Evolutionary conservation across 2,113 vertebrate species (phyloP), one percentile per base, ranked within the genome.

Genomic region (Oryzias celebensis): DNA sequence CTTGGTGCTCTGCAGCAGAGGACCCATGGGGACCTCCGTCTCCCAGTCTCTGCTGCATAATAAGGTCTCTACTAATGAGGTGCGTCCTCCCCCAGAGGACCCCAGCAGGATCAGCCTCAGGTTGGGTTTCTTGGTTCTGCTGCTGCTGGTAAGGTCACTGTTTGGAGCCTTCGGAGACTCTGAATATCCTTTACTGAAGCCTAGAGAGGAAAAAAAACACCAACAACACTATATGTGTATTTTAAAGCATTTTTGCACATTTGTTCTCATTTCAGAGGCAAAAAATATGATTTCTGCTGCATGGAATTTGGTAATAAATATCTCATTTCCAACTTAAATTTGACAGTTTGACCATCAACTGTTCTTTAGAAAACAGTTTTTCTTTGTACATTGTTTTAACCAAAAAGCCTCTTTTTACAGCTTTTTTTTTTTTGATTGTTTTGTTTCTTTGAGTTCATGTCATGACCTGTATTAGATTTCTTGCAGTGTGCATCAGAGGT

Each of bases 51-150:
- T 36, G 10, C 10, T 52, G 26, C 82, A 74, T 58, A 89, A 18
- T 42, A 91, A 58, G 63, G 64, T 61, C 15, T 86, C 18, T 24
- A 62, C 67, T 22, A 91, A 57, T 0, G 74, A 74, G 54, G 72
- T 73, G 3, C 47, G 74, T 58, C 74, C 85, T 62, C 67, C 82
- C 3, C 82, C 74, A 0, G 62, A 7, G 2, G 86, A 81, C 6
- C 86, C 89, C 16, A 89, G 68, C 17, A 90, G 62, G 71, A 90
- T 76, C 57, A 90, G 22, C 51, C 84, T 82, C 14, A 91, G 71
- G 24, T 24, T 68, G 2, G 71, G 15, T 22, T 83, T 62, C 17
- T 20, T 48, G 20, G 57, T 22, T 16, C 23, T 13, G 31, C 16
- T 41, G 55, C 18, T 0, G 1, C 45, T 47, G 47, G n/a, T 18